Conservation (phyloP, 64 coral and sea anemone species). For the Acropora tenuis region DNA sequence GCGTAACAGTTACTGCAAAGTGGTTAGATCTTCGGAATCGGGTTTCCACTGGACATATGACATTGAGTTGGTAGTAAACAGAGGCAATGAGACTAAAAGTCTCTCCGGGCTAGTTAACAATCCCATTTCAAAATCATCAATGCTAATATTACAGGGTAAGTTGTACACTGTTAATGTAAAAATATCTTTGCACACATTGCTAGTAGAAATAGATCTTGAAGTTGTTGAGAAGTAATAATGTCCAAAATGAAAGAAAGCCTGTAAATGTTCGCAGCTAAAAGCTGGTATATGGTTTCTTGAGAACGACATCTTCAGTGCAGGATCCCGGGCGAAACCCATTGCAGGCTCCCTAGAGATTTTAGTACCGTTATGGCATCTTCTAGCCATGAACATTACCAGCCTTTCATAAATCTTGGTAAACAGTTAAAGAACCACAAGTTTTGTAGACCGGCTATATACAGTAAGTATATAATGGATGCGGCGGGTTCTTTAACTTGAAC, state of each 20-base stretch:
- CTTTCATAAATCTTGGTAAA: no score
- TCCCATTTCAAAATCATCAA: neutral
- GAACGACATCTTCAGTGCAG: constrained; percentile 47
- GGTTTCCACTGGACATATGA: neutral
- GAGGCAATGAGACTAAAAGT: neutral
- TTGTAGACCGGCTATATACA: no score
- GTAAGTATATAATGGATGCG: no score
- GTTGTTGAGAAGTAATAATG: constrained; percentile 43
- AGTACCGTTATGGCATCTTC: no score
- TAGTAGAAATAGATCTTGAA: neutral
- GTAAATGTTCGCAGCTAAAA: neutral
- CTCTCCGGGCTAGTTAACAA: neutral
- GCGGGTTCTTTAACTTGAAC: no score
- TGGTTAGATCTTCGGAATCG: neutral
- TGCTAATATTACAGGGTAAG: constrained; percentile 7
- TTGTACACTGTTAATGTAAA: neutral
- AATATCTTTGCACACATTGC: neutral
- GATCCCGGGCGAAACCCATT: constrained; percentile 63
- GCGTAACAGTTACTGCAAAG: neutral
- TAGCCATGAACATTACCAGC: no score
- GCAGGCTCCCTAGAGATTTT: neutral
- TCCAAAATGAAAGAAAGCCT: constrained; percentile 45
- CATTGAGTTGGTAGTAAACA: neutral
- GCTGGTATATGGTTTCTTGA: neutral
- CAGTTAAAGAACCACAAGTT: no score